Conservation (phyloP, 2,797 vertebrate genomes). For the Argya squamiceps region DNA sequence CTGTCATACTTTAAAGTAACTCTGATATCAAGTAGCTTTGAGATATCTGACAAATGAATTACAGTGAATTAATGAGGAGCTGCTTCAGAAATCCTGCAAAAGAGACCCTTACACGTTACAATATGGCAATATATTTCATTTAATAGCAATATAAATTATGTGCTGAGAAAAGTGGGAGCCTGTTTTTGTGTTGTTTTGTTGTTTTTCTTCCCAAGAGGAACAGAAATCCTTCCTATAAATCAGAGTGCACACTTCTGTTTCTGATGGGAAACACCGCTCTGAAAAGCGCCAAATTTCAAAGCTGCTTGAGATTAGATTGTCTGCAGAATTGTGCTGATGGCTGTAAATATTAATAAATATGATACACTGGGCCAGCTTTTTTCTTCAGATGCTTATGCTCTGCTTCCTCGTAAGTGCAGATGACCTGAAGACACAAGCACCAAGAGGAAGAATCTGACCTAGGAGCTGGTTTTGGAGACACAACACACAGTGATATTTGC, state of each 20-base stretch:
- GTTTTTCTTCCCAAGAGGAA: not conserved
- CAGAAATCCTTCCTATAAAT: not conserved
- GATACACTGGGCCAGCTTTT: not conserved
- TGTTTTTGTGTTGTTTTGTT: not conserved
- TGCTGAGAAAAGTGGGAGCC: not conserved
- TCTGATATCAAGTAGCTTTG: constrained; percentile 51
- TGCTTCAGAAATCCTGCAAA: constrained; percentile 20
- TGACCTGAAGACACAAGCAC: not conserved
- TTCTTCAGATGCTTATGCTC: not conserved
- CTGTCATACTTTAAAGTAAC: constrained; percentile 61
- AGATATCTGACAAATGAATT: constrained; percentile 42
- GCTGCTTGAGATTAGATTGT: not conserved
- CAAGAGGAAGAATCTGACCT: not conserved
- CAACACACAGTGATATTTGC: not conserved
- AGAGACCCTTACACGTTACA: not conserved
- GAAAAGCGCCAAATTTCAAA: constrained; percentile 22
- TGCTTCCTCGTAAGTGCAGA: not conserved
- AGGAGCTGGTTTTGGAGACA: not conserved
- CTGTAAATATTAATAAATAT: constrained; percentile 39
- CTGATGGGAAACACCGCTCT: not conserved
- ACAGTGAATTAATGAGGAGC: constrained; percentile 37
- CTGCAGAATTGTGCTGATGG: constrained; percentile 1
- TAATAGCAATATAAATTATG: not conserved
- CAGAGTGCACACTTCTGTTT: not conserved
- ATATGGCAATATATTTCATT: not conserved